These are phyloP conservation scores for Catamblyrhynchus diadema DNA, from an alignment of 2,797 vertebrate genomes.

Conservation along the genomic window DNA sequence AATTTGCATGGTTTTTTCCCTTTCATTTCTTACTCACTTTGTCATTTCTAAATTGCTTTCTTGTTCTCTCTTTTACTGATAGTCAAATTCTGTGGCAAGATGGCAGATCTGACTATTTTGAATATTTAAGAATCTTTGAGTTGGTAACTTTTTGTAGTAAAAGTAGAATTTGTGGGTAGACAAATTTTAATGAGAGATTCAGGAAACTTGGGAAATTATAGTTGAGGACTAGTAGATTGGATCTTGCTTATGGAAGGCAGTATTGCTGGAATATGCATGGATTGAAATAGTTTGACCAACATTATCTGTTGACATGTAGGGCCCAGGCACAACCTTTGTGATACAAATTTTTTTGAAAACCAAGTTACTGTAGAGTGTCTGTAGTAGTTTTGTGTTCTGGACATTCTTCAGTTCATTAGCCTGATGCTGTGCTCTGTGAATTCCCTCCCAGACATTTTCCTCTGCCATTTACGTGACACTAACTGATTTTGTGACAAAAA, in stretches of 20 bases:
- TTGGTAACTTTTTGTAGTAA: neutral
- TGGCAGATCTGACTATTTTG: neutral
- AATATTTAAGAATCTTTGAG: neutral
- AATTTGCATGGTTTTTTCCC: neutral
- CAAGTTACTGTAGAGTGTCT: neutral
- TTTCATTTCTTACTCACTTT: neutral
- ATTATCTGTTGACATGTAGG: neutral
- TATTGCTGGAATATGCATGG: neutral
- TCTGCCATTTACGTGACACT: neutral
- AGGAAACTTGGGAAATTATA: neutral
- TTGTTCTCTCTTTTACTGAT: neutral
- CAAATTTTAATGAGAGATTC: neutral
- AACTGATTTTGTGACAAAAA: neutral
- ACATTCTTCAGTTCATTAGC: neutral
- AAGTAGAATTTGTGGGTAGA: neutral
- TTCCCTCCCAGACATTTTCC: neutral
- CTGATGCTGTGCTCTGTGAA: neutral
- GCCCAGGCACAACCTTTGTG: neutral
- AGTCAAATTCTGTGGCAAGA: neutral
- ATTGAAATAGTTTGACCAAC: neutral
- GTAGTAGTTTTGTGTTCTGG: neutral
- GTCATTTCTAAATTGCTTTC: neutral
- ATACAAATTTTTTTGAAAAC: neutral
- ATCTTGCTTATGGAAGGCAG: neutral
- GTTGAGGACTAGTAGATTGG: neutral